These are phyloP conservation scores for Cherax destructor DNA, from an alignment of 1,140 invertebrate species.

Conservation along the genomic window DNA sequence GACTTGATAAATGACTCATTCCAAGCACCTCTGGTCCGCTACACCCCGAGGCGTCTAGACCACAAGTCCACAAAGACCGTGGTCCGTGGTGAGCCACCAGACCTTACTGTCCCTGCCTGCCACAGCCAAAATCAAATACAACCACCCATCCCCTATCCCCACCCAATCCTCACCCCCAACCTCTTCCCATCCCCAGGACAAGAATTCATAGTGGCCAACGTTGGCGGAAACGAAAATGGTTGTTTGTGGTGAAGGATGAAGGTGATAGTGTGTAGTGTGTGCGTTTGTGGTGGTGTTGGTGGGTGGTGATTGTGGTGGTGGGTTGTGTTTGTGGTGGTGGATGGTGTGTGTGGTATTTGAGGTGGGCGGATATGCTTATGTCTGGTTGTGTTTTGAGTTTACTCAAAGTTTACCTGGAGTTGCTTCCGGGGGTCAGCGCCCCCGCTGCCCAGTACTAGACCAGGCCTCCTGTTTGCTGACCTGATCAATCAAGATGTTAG, in stretches of 20 bases:
- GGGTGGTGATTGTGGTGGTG: no score
- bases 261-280: not conserved
- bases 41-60: constrained; percentile 6
- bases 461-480: no score
- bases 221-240: not conserved
- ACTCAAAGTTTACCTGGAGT: no score
- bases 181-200: not conserved
- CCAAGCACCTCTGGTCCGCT: constrained; percentile 6
- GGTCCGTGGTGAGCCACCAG: not conserved
- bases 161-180: not conserved
- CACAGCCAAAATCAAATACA: not conserved
- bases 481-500: no score
- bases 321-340: no score
- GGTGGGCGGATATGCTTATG: no score
- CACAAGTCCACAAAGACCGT: constrained; percentile 25
- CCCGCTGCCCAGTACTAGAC: no score
- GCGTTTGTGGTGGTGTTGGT: no score
- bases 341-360: no score
- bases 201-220: not conserved
- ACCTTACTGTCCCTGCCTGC: not conserved
- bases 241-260: not conserved
- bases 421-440: no score
- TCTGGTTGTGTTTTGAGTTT: no score
- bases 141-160: not conserved
- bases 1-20: constrained; percentile 32